Conservation (phyloP, 2,113 vertebrate genomes). For the Xiphophorus maculatus region DNA sequence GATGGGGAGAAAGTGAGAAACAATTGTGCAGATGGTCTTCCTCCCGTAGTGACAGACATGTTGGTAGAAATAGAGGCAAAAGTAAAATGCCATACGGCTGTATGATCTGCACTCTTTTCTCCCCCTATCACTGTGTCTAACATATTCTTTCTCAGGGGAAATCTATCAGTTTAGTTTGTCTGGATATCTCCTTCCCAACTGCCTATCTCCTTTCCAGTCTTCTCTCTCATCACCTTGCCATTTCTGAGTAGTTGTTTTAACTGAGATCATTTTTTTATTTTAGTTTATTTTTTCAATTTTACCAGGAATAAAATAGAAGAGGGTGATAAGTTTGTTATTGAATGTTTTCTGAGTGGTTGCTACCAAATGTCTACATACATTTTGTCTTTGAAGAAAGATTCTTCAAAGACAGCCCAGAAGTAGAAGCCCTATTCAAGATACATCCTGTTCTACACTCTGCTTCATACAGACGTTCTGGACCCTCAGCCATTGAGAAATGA, state of each 20-base stretch:
- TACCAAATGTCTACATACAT: constrained; percentile 36
- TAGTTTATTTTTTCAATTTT: constrained; percentile 14
- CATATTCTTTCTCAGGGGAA: constrained; percentile 50
- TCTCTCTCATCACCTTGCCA: constrained; percentile 38
- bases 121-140: constrained; percentile 45
- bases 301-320: constrained; percentile 39
- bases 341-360: constrained; percentile 5
- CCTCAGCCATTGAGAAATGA: too few species aligned
- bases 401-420: constrained; percentile 46
- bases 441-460: neutral
- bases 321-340: constrained; percentile 12
- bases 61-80: constrained; percentile 44
- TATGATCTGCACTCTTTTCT: constrained; percentile 56
- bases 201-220: constrained; percentile 7
- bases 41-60: constrained; percentile 48
- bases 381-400: constrained; percentile 15
- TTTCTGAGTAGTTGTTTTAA: constrained; percentile 49
- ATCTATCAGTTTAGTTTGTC: constrained; percentile 53
- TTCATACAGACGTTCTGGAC: too few species aligned
- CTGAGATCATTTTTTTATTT: constrained; percentile 41
- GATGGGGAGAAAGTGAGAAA: constrained; percentile 16
- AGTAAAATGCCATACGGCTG: constrained; percentile 63
- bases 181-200: constrained; percentile 18
- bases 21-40: constrained; percentile 54
- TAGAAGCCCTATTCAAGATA: constrained; percentile 68